A percentile compares a stretch with the other conserved stretches of the same genome.
phyloP scores from a whole-genome alignment of 2,113 vertebrate genomes.

The Athene cunicularia region DNA sequence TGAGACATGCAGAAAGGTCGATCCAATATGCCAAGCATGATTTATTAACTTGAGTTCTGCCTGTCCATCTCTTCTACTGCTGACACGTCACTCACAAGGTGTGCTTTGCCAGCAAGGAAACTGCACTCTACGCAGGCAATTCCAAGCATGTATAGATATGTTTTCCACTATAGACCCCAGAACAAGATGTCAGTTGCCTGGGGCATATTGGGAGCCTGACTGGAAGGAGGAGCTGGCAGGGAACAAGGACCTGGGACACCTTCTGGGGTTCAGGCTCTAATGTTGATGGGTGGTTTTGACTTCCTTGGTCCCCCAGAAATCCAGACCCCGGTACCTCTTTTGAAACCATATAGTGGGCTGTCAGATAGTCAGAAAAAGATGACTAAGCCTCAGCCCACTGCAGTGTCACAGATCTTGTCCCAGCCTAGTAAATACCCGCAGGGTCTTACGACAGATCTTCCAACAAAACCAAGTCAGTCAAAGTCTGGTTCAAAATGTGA shows the following conservation, averaged over 20 bases:
- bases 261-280: not conserved
- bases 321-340: not conserved
- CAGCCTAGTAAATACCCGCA: not conserved
- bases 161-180: not conserved
- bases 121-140: not conserved
- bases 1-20: not conserved
- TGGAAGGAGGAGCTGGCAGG: not conserved
- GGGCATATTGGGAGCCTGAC: not conserved
- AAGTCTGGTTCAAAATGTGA: not conserved
- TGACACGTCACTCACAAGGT: not conserved
- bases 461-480: not conserved
- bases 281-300: not conserved
- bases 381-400: not conserved
- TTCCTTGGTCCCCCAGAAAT: not conserved
- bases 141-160: not conserved
- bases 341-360: fast-evolving
- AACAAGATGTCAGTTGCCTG: not conserved
- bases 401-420: not conserved
- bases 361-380: not conserved
- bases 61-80: not conserved
- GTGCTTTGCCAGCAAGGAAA: not conserved
- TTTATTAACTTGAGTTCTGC: not conserved
- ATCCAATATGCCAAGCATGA: fast-evolving
- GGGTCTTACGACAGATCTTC: not conserved
- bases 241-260: not conserved